Evolutionary conservation across 2,797 vertebrate genomes (phyloP).

Genomic region (Thamnophis elegans): DNA sequence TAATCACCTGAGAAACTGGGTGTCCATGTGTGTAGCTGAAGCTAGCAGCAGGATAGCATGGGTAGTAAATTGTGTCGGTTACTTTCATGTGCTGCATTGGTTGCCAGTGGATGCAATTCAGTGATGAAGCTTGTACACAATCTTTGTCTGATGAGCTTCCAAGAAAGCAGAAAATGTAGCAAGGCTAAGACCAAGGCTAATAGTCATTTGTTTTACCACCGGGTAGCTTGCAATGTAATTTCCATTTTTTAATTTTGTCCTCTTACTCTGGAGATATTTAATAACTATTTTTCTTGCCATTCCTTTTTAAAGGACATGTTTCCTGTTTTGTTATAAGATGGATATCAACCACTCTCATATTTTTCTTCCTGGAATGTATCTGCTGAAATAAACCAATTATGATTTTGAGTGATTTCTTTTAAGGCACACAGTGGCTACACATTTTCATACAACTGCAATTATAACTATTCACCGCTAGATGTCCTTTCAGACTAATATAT

Average conservation of each 20-base stretch:
- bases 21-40: no score
- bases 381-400: background rate
- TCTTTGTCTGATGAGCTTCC: background rate
- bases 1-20: background rate
- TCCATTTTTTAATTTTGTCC: background rate
- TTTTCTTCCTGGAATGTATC: background rate
- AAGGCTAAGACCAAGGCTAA: background rate
- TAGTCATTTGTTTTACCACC: background rate
- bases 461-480: slow-evolving; percentile 39
- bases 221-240: background rate
- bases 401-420: background rate
- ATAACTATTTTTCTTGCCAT: background rate
- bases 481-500: slow-evolving; percentile 36
- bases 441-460: slow-evolving; percentile 7
- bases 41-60: no score
- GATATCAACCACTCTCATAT: background rate
- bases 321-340: background rate
- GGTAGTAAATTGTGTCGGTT: no score
- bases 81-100: no score
- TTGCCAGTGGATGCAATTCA: background rate
- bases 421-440: background rate
- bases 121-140: background rate
- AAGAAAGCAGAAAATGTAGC: background rate
- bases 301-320: background rate
- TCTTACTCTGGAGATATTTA: background rate